phyloP scores from a whole-genome alignment of 2,113 vertebrate genomes.

The Alexandromys fortis region DNA sequence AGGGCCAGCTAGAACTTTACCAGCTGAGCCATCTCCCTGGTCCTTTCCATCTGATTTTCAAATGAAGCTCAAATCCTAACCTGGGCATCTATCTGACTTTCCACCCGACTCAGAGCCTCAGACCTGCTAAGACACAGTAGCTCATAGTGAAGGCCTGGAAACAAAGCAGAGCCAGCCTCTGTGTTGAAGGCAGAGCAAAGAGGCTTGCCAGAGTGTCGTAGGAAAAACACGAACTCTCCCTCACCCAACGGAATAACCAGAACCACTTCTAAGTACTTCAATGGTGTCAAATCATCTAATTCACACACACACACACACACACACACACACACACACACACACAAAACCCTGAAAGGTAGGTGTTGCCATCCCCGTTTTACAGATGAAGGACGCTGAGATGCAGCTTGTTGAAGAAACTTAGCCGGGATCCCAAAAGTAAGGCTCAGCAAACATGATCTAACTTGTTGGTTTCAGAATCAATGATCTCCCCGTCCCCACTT shows the following conservation, averaged over 20 bases:
- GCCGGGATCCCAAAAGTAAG: background rate
- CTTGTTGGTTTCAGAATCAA: background rate
- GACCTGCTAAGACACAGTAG: no score
- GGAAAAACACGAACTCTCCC: background rate
- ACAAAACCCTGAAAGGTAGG: background rate
- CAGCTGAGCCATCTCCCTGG: background rate
- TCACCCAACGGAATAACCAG: background rate
- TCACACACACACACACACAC: no score
- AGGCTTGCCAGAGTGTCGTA: background rate
- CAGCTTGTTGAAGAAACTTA: background rate
- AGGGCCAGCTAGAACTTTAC: background rate
- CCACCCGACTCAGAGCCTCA: background rate
- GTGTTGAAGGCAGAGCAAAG: background rate
- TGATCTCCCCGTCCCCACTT: background rate
- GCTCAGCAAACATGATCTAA: background rate
- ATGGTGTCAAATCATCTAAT: background rate
- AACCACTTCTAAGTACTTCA: background rate
- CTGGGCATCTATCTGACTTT: background rate
- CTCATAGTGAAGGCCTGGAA: background rate
- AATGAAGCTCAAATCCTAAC: background rate
- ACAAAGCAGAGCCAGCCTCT: background rate
- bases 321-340: fast-evolving
- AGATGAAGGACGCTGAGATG: background rate
- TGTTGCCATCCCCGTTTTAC: background rate
- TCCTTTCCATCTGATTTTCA: background rate